Percentiles rank a stretch among this genome's conserved stretches.
These are phyloP conservation scores for Dicrurus megarhynchus DNA, from an alignment of 2,113 vertebrate genomes.

Conservation along the genomic window DNA sequence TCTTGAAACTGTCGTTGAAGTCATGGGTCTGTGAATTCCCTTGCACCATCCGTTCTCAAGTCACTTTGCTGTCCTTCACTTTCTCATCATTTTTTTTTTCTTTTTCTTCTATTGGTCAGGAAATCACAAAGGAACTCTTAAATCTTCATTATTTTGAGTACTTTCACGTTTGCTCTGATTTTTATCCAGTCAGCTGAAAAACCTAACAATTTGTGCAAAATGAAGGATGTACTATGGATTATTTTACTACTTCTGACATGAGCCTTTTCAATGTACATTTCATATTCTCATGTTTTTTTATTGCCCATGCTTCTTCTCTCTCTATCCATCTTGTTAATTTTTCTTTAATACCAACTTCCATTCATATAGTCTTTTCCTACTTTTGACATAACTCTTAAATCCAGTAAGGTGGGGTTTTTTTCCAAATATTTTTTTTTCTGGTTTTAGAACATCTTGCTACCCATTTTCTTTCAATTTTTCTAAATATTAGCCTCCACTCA, in stretches of 20 bases:
- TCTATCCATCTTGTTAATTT: not conserved
- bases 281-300: not conserved
- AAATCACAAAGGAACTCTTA: not conserved
- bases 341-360: not conserved
- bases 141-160: not conserved
- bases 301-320: not conserved
- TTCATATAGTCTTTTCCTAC: not conserved
- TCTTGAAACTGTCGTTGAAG: not conserved
- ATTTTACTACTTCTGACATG: not conserved
- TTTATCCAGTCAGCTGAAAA: not conserved
- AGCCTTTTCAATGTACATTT: not conserved
- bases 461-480: not conserved
- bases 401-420: rapidly evolving
- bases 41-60: not conserved
- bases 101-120: not conserved
- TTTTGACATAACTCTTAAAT: not conserved
- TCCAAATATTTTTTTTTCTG: not conserved
- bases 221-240: not conserved
- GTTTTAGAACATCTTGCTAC: not conserved
- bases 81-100: not conserved
- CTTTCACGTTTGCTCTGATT: not conserved
- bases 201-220: not conserved
- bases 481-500: not conserved
- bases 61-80: not conserved
- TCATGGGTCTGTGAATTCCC: not conserved